A percentile compares a stretch with the other conserved stretches of the same genome.
Conservation (phyloP, 2,888 invertebrate species). For the Luffia ferchaultella region DNA sequence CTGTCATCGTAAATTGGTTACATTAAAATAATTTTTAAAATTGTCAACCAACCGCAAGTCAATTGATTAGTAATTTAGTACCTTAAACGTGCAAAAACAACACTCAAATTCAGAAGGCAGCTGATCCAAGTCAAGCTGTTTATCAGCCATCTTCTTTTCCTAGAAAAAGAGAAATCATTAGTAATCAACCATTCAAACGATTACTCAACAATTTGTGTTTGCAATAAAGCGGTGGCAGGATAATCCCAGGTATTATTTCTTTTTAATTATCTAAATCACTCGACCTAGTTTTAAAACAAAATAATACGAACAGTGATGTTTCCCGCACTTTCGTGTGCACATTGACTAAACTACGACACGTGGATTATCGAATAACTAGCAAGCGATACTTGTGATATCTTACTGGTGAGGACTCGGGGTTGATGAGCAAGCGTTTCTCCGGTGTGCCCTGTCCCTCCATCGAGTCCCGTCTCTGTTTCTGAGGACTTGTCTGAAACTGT, state of each 20-base stretch:
- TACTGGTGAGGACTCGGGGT: constrained; percentile 61
- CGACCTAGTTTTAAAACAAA: no score
- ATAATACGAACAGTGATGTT: no score
- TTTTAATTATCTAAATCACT: background rate
- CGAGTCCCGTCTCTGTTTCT: constrained; percentile 55
- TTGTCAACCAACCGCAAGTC: no score
- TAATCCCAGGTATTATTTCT: background rate
- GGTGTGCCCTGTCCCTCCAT: constrained; percentile 51
- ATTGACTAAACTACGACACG: no score
- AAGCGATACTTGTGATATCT: constrained; percentile 24
- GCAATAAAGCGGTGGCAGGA: background rate
- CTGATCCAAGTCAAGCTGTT: constrained; percentile 84
- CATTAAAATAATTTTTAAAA: no score
- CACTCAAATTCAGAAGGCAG: constrained; percentile 95
- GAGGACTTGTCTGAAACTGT: constrained; percentile 60
- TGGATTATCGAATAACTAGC: background rate
- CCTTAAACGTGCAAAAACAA: constrained; percentile 97
- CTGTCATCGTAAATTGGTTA: no score
- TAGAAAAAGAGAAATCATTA: constrained; percentile 60
- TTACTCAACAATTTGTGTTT: no score
- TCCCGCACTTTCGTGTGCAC: no score
- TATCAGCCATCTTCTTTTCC: constrained; percentile 76
- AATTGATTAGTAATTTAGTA: constrained; percentile 61
- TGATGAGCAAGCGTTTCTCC: constrained; percentile 62
- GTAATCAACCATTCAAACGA: constrained; percentile 24